Percentiles rank a stretch among this genome's conserved stretches.
phyloP scores from a whole-genome alignment of 2,797 vertebrate genomes.

The Pipistrellus nathusii region DNA sequence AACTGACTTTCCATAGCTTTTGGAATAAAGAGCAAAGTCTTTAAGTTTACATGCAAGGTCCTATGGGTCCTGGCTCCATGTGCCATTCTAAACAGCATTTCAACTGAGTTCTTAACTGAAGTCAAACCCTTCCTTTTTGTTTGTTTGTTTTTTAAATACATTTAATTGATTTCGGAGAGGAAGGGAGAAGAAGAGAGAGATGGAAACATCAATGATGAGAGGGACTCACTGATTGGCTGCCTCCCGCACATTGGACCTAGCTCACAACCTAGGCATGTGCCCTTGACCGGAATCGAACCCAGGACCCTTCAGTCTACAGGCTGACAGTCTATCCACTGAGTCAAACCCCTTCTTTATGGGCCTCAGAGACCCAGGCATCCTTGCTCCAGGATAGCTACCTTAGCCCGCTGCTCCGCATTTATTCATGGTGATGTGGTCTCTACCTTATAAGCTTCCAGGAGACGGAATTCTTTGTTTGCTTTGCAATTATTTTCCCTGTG shows the following conservation, averaged over 20 bases:
- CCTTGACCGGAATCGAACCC: too few species aligned
- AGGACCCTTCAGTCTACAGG: too few species aligned
- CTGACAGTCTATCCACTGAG: too few species aligned
- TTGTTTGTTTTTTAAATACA: not conserved
- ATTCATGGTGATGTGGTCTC: not conserved
- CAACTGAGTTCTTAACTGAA: not conserved
- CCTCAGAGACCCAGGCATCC: not conserved
- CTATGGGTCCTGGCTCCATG: not conserved
- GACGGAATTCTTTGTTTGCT: not conserved
- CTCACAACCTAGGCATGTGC: too few species aligned
- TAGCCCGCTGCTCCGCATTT: not conserved
- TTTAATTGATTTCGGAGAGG: too few species aligned
- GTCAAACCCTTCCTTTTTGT: not conserved
- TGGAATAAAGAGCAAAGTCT: not conserved
- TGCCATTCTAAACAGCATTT: not conserved
- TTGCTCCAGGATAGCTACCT: not conserved
- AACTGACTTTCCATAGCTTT: conserved; percentile 22
- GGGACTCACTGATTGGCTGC: too few species aligned
- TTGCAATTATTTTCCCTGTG: not conserved
- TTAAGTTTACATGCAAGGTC: not conserved
- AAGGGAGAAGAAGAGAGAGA: too few species aligned
- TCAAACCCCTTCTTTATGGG: not conserved
- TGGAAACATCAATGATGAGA: too few species aligned
- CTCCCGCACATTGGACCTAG: too few species aligned
- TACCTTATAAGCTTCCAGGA: not conserved